Evolutionary conservation across 2,113 vertebrate species (phyloP).

Genomic region (Oreotragus oreotragus): DNA sequence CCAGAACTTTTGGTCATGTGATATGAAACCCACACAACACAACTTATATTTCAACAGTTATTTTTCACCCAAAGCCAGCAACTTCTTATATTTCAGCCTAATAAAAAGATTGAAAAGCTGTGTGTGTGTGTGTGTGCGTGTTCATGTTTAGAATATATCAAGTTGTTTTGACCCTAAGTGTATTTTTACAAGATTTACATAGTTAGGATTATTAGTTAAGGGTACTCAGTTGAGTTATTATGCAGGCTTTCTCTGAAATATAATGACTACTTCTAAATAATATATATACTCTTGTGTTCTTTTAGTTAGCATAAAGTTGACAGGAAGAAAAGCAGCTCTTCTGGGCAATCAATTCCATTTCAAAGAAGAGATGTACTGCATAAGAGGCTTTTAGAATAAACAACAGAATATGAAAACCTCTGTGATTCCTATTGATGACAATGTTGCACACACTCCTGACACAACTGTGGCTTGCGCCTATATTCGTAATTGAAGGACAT

Average conservation of each 20-base stretch:
- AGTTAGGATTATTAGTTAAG: background rate
- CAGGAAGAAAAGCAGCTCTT: background rate
- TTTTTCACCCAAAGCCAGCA: background rate
- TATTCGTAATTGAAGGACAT: background rate
- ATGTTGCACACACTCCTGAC: background rate
- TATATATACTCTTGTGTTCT: background rate
- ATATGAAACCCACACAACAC: background rate
- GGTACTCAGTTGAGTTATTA: background rate
- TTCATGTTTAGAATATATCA: background rate
- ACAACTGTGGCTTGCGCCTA: background rate
- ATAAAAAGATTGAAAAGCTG: background rate
- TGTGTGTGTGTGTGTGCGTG: background rate
- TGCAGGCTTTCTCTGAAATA: background rate
- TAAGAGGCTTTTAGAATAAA: conserved; percentile 6
- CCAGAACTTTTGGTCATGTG: background rate
- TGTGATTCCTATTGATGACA: background rate
- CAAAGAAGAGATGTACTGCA: background rate
- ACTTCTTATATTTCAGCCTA: background rate
- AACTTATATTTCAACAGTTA: background rate
- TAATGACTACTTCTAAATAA: background rate
- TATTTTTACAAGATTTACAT: background rate
- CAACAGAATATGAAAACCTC: background rate
- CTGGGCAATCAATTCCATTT: background rate
- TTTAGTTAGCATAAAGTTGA: conserved; percentile 17
- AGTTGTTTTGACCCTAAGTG: background rate